phyloP scores from a whole-genome alignment of 53 echinoderm and acorn worm genomes.

The Paracentrotus lividus region DNA sequence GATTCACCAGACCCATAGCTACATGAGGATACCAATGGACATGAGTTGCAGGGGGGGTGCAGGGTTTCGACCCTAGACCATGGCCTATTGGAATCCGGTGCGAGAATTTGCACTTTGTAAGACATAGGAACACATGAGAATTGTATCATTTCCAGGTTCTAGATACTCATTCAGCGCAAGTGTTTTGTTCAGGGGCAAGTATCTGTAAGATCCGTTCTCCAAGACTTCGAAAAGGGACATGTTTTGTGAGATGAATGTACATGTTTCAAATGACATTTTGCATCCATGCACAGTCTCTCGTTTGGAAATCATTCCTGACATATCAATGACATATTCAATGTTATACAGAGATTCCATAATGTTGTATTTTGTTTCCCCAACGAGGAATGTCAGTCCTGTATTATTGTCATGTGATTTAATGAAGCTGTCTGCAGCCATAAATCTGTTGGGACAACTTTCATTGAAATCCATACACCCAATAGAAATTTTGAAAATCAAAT shows the following conservation, averaged over 20 bases:
- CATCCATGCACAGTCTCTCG: not conserved
- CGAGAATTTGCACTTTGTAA: not conserved
- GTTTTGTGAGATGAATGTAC: constrained; percentile 3
- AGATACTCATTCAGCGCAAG: not conserved
- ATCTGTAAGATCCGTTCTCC: not conserved
- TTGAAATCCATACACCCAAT: not conserved
- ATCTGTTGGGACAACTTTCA: constrained; percentile 16
- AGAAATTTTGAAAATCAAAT: not conserved
- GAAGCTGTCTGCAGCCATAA: not conserved
- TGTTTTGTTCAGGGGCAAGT: constrained; percentile 4
- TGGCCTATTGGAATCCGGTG: not conserved
- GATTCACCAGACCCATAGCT: no score
- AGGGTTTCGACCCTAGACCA: no score
- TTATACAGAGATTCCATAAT: not conserved
- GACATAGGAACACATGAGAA: constrained; percentile 35
- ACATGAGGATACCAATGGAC: no score
- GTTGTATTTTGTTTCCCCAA: not conserved
- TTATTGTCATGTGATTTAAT: not conserved
- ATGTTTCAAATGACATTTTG: not conserved
- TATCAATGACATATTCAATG: not conserved
- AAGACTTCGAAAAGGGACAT: constrained; percentile 3
- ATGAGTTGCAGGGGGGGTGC: no score
- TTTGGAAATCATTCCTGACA: not conserved
- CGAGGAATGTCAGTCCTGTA: not conserved
- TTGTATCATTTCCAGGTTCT: constrained; percentile 4